phyloP scores from a whole-genome alignment of 2,113 vertebrate species.

The Myrmophylax atrothorax region DNA sequence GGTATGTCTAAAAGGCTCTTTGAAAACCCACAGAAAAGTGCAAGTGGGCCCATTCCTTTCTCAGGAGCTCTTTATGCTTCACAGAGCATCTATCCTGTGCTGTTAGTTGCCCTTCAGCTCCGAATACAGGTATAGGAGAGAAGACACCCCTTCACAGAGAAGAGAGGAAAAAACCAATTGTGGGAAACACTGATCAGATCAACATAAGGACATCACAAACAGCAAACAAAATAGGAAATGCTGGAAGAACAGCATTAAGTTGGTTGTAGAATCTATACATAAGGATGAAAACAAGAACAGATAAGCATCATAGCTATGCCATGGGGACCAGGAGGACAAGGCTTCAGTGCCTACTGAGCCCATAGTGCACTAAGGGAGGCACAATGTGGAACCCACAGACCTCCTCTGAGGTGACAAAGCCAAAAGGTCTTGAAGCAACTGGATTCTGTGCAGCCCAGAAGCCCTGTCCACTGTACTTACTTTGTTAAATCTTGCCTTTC shows the following conservation, averaged over 20 bases:
- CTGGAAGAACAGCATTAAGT: background rate
- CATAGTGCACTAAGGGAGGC: background rate
- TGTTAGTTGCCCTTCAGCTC: background rate
- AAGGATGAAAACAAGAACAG: background rate
- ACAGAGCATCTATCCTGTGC: background rate
- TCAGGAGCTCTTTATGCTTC: background rate
- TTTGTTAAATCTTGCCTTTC: background rate
- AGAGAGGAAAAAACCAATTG: background rate
- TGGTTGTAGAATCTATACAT: background rate
- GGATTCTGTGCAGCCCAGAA: background rate
- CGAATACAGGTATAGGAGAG: background rate
- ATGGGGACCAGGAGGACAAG: background rate
- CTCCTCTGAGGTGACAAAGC: background rate
- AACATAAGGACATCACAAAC: background rate
- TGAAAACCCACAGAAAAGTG: background rate
- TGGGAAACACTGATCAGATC: background rate
- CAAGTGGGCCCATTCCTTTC: rapidly evolving
- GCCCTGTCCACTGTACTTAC: background rate
- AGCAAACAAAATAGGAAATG: background rate
- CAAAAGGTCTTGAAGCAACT: background rate
- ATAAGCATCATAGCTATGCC: background rate
- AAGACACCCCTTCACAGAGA: background rate
- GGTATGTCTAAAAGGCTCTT: background rate
- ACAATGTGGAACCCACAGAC: background rate
- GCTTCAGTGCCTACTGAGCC: rapidly evolving